A percentile compares a stretch with the other conserved stretches of the same genome.
Evolutionary conservation across 2,888 invertebrate genomes (phyloP).

Genomic region (Spodoptera exigua): DNA sequence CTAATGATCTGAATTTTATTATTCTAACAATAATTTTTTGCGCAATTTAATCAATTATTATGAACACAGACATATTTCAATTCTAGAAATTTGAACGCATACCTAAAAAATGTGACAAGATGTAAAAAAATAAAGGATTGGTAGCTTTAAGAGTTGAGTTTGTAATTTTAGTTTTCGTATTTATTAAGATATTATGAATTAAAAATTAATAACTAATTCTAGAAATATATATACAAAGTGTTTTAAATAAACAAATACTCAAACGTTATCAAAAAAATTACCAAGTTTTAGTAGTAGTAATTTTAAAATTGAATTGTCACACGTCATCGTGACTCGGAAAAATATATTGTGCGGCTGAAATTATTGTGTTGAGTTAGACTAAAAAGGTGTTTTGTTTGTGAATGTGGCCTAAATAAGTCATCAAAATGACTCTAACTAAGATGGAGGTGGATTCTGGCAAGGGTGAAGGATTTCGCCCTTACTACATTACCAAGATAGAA

Average conservation of each 20-base stretch:
- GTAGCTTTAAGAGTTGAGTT: not conserved
- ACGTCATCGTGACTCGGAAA: constrained; percentile 73
- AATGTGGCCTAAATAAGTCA: constrained; percentile 57
- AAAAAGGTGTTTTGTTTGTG: constrained; percentile 40
- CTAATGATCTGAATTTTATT: too few relatives aligned
- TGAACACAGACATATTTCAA: too few relatives aligned
- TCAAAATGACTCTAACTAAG: constrained; percentile 84
- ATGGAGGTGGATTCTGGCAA: constrained; percentile 93
- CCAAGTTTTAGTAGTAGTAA: constrained; percentile 21
- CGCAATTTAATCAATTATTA: too few relatives aligned
- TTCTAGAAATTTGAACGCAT: constrained; percentile 35
- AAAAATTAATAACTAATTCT: too few relatives aligned
- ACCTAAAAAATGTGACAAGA: constrained; percentile 8
- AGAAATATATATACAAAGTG: too few relatives aligned
- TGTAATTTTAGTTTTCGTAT: not conserved
- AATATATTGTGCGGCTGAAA: constrained; percentile 54
- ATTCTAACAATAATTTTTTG: too few relatives aligned
- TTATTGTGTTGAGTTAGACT: constrained; percentile 33
- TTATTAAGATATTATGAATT: not conserved
- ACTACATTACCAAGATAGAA: constrained; percentile 99
- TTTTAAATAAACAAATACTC: too few relatives aligned
- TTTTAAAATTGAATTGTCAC: constrained; percentile 37
- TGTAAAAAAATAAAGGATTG: not conserved
- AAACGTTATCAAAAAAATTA: too few relatives aligned
- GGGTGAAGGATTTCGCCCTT: constrained; percentile 97